Percentiles rank a stretch among this genome's conserved stretches.
Conservation (phyloP, 2,888 invertebrate species). For the Scaptomyza reducta region DNA sequence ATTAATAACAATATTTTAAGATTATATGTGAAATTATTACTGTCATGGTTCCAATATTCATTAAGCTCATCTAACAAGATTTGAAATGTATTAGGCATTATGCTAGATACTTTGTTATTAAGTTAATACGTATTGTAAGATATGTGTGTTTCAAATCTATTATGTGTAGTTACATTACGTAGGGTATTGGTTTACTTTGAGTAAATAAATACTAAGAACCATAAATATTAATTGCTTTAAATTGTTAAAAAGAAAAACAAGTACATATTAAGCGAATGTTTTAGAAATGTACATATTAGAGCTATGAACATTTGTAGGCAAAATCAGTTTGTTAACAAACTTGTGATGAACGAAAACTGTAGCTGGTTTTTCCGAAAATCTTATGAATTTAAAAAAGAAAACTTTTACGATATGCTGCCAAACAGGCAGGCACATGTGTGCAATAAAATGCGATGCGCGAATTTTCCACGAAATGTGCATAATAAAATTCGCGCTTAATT, state of each 20-base stretch:
- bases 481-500: slow-evolving; percentile 58
- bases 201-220: not conserved
- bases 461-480: slow-evolving; percentile 59
- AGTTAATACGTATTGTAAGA: slow-evolving; percentile 1
- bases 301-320: not conserved
- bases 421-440: slow-evolving; percentile 42
- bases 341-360: slow-evolving; percentile 60
- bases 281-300: not conserved
- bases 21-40: too few relatives aligned
- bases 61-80: not conserved
- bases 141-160: not conserved
- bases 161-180: not conserved
- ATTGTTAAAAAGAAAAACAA: too few relatives aligned
- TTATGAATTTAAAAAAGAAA: slow-evolving; percentile 73
- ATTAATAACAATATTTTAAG: too few relatives aligned
- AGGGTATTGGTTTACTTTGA: too few relatives aligned
- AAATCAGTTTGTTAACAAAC: not conserved
- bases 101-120: not conserved
- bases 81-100: not conserved
- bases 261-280: not conserved
- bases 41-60: not conserved
- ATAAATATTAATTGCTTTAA: too few relatives aligned
- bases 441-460: slow-evolving; percentile 66
- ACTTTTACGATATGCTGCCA: slow-evolving; percentile 38
- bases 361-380: slow-evolving; percentile 74